Base-by-base conservation (phyloP, 2,888 invertebrate genomes). In the Drosophila tripunctata region DNA sequence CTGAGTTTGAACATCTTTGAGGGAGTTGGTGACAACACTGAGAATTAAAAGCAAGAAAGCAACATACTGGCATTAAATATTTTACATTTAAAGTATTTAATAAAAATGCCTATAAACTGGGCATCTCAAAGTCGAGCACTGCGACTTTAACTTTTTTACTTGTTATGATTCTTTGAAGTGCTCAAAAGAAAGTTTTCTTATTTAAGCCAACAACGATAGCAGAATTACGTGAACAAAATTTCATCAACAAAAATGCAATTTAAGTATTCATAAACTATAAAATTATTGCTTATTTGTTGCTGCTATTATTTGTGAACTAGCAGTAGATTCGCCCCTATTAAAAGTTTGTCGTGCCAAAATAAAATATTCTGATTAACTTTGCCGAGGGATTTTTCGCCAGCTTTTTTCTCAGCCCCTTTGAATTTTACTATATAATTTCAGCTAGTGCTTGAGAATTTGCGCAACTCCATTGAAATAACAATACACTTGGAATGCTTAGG, bases 381-480 rank as follows among this genome's bases (percentile, higher is more conserved):
- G 35, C 30, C 21, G 6, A 44, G 27, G 10, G 7, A 0, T 7
- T 0, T 14, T 15, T 27, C 19, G 15, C 17, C 7, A 12, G 27
- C 10, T 7, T 6, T 12, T 27, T 43, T 8, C 33, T 41, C 7
- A 10, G 27, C 10, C 10, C 27, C 8, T 17, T 4, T 40, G 35
- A 12, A 67, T 56, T 40, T 70, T 48, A 14, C 4, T 10, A 58
- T 52, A 56, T 61, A 60, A 62, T 62, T 71, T 36, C 41, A 70
- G 52, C 51, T 57, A 57, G 56, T 43, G 41, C 60, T 54, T 15
- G 40, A 30, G 52, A 70, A 61, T 58, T 62, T 67, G 64, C 54
- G 45, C 63, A 56, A 44, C 44, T 40, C 62, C 12, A 75, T 65
- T 64, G 48, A 66, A 78, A 83, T 69, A 62, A 80, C 72, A 80